Conservation (phyloP, 2,797 vertebrate species). For the Scomberomorus guttatus region DNA sequence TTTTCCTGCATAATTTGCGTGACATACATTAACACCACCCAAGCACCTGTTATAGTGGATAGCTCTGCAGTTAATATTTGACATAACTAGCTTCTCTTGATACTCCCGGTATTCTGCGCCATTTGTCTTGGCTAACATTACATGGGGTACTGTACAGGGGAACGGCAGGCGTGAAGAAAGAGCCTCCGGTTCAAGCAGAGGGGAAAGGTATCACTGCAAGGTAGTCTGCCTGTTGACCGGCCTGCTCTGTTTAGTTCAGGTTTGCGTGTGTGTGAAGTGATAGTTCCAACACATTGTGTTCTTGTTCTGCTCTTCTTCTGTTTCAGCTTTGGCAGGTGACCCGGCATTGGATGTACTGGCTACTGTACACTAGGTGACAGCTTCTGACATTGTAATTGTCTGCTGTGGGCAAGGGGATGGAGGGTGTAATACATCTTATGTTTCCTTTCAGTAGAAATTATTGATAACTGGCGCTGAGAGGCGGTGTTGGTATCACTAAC, state of each 20-base stretch:
- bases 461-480: slow-evolving; percentile 73
- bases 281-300: slow-evolving; percentile 83
- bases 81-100: slow-evolving; percentile 50
- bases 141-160: slow-evolving; percentile 49
- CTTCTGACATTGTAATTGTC: slow-evolving; percentile 82
- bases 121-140: slow-evolving; percentile 63
- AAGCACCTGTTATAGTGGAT: slow-evolving; percentile 22
- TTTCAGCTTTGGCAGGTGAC: slow-evolving; percentile 80
- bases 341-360: slow-evolving; percentile 76
- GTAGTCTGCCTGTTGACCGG: slow-evolving; percentile 65
- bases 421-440: slow-evolving; percentile 74
- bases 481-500: slow-evolving; percentile 71
- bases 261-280: slow-evolving; percentile 80
- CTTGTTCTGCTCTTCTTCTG: slow-evolving; percentile 80
- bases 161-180: slow-evolving; percentile 74
- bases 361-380: slow-evolving; percentile 79
- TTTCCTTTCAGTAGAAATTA: slow-evolving; percentile 80
- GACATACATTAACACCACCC: slow-evolving; percentile 11
- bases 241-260: slow-evolving; percentile 66
- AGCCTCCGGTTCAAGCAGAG: slow-evolving; percentile 77
- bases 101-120: slow-evolving; percentile 39
- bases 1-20: slow-evolving; percentile 3
- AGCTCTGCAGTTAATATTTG: slow-evolving; percentile 50
- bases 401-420: slow-evolving; percentile 70
- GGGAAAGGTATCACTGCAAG: slow-evolving; percentile 81